These are phyloP conservation scores for Acleris cristana DNA, from an alignment of 2,888 invertebrate genomes.

Conservation along the genomic window DNA sequence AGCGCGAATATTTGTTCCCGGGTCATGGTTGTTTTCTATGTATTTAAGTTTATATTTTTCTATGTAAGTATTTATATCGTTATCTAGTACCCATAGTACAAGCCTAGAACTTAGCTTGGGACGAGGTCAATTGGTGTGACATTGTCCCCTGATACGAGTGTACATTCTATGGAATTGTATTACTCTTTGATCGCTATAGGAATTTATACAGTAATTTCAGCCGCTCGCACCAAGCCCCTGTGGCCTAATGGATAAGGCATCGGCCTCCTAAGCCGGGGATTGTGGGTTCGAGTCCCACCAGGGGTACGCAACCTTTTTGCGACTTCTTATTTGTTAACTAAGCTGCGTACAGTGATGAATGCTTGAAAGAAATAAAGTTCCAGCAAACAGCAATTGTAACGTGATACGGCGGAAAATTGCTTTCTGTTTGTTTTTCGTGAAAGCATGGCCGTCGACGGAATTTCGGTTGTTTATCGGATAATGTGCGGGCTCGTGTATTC, in stretches of 20 bases:
- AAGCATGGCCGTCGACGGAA: slow-evolving; percentile 46
- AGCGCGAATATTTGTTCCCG: no score
- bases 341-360: slow-evolving; percentile 35
- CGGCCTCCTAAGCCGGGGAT: slow-evolving; percentile 91
- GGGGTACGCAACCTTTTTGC: slow-evolving; percentile 74
- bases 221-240: slow-evolving; percentile 46
- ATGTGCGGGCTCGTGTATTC: slow-evolving; percentile 32
- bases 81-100: no score
- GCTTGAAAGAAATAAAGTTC: slow-evolving; percentile 43
- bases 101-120: no score
- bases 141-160: background rate
- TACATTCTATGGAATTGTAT: background rate
- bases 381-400: slow-evolving; percentile 44
- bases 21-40: no score
- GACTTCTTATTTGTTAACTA: slow-evolving; percentile 23
- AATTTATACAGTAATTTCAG: slow-evolving; percentile 35
- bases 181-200: slow-evolving; percentile 17
- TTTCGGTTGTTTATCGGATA: slow-evolving; percentile 39
- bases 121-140: no score
- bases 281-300: slow-evolving; percentile 91
- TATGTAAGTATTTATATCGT: no score
- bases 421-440: slow-evolving; percentile 52
- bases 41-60: no score
- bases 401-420: slow-evolving; percentile 48
- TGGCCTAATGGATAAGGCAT: slow-evolving; percentile 81